Evolutionary conservation across 2,888 invertebrate genomes (phyloP).

Genomic region (Buathra laborator): DNA sequence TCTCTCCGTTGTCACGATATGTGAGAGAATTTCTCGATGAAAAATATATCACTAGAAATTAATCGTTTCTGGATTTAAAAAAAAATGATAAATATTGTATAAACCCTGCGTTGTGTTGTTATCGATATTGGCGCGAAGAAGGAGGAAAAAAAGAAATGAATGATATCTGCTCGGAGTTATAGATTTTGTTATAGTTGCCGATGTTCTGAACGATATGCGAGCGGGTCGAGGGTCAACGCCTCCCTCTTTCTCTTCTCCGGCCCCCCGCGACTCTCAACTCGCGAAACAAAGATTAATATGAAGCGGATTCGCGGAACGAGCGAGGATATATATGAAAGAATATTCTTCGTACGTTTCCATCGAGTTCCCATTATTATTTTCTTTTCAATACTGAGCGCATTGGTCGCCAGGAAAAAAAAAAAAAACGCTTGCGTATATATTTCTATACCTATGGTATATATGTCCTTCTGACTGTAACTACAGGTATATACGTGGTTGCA

Average conservation of each 20-base stretch:
- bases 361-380: constrained; percentile 46
- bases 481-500: constrained; percentile 18
- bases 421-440: constrained; percentile 20
- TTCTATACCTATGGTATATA: background rate
- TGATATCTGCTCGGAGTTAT: constrained; percentile 34
- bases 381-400: constrained; percentile 38
- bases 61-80: background rate
- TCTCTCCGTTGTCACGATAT: too few relatives aligned
- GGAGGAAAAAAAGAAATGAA: background rate
- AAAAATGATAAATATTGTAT: background rate
- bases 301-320: constrained; percentile 32
- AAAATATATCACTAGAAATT: too few relatives aligned
- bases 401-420: constrained; percentile 2
- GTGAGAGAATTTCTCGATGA: too few relatives aligned
- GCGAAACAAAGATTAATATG: constrained; percentile 59
- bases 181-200: constrained; percentile 1
- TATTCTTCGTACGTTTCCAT: constrained; percentile 46
- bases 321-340: constrained; percentile 44
- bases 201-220: constrained; percentile 25
- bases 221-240: background rate
- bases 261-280: constrained; percentile 3
- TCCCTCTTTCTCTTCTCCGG: background rate
- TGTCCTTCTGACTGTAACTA: constrained; percentile 1
- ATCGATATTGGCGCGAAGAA: constrained; percentile 37
- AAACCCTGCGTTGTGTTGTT: constrained; percentile 11